Conservation (phyloP, 2,113 vertebrate species). For the Sceloporus tristichus region DNA sequence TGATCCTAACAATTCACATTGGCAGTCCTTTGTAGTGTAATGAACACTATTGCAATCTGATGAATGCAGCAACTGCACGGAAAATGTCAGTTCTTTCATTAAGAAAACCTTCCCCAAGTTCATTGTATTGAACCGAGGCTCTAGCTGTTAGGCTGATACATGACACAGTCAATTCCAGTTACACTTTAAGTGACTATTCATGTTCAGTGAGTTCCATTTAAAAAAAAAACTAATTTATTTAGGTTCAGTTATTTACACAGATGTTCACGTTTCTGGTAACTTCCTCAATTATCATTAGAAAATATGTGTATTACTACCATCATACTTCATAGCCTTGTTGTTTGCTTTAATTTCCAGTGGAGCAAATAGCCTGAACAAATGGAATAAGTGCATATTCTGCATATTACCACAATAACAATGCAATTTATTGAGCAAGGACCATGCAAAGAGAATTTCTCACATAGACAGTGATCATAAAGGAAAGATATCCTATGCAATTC, state of each 20-base stretch:
- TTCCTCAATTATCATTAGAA: conserved; percentile 3
- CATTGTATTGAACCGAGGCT: conserved; percentile 94
- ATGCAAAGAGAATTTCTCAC: not conserved
- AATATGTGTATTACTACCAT: conserved; percentile 36
- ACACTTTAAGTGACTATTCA: conserved; percentile 96
- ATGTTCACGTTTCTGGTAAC: conserved; percentile 50
- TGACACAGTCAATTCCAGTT: conserved; percentile 97
- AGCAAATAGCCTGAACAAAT: not conserved
- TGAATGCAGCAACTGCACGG: conserved; percentile 91
- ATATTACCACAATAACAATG: conserved; percentile 1
- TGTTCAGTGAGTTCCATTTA: conserved; percentile 80
- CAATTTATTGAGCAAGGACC: conserved; percentile 20
- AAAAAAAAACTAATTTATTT: conserved; percentile 68
- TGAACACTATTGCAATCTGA: conserved; percentile 92
- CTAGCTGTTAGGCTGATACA: conserved; percentile 96
- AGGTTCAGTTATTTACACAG: conserved; percentile 63
- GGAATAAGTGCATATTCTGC: not conserved
- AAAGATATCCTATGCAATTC: not conserved
- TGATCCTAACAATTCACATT: conserved; percentile 89
- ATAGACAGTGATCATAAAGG: not conserved
- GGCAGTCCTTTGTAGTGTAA: conserved; percentile 92
- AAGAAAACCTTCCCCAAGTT: conserved; percentile 95
- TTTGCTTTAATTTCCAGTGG: not conserved
- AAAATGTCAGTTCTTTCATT: conserved; percentile 99
- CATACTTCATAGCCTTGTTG: conserved; percentile 19